These are phyloP conservation scores for Talpa occidentalis DNA, from an alignment of 2,113 vertebrate genomes.

Conservation along the genomic window DNA sequence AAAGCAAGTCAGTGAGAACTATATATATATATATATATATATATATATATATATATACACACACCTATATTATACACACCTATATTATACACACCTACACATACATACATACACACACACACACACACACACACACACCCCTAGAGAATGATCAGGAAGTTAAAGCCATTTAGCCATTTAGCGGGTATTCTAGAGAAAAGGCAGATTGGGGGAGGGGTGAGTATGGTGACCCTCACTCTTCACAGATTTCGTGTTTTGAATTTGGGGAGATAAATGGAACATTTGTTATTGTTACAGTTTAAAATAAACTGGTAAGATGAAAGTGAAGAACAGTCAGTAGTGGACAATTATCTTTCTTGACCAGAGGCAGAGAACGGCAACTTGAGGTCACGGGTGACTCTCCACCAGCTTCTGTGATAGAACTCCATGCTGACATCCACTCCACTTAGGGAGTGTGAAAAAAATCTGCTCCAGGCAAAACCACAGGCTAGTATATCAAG, in stretches of 20 bases:
- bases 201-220: background rate
- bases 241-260: background rate
- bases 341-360: background rate
- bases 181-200: background rate
- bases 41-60: too few relatives aligned
- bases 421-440: constrained; percentile 9
- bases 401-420: background rate
- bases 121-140: too few relatives aligned
- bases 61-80: too few relatives aligned
- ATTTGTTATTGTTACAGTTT: background rate
- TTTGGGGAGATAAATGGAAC: background rate
- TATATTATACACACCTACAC: too few relatives aligned
- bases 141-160: background rate
- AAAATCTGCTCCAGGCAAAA: background rate
- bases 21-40: too few relatives aligned
- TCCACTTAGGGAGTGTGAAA: background rate
- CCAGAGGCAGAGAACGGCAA: background rate
- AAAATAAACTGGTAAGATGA: constrained; percentile 28
- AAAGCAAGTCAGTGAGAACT: background rate
- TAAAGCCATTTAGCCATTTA: background rate
- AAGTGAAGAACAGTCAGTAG: background rate
- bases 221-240: background rate
- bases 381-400: background rate
- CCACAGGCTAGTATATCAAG: background rate
- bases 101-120: too few relatives aligned